phyloP scores from a whole-genome alignment of 2,797 vertebrate genomes.

The Sitta carolinensis region DNA sequence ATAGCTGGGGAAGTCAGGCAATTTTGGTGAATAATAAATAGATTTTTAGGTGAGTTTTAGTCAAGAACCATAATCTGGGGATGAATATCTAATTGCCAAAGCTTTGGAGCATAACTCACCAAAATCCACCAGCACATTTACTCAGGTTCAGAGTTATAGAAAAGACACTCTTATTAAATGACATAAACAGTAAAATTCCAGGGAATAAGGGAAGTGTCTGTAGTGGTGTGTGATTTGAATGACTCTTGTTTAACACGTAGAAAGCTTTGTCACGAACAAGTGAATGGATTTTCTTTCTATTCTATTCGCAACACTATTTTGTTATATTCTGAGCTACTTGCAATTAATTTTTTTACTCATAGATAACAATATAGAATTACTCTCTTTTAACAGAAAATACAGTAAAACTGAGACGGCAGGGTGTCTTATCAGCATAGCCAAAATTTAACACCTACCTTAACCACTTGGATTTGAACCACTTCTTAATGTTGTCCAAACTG shows the following conservation, averaged over 20 bases:
- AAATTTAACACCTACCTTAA: constrained; percentile 81
- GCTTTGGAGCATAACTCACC: background rate
- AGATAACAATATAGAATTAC: background rate
- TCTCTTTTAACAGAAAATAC: background rate
- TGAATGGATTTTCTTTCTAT: background rate
- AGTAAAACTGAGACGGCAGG: background rate
- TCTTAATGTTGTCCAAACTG: constrained; percentile 85
- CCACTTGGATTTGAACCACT: constrained; percentile 93
- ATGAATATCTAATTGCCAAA: background rate
- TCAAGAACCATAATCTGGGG: background rate
- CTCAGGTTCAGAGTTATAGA: background rate
- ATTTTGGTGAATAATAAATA: background rate
- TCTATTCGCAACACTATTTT: background rate
- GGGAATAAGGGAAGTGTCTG: background rate
- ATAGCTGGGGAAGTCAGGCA: background rate
- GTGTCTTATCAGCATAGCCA: background rate
- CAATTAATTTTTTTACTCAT: background rate
- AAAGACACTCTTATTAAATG: background rate
- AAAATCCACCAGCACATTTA: background rate
- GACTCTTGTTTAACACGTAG: background rate
- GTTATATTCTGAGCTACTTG: background rate
- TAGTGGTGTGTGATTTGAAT: background rate
- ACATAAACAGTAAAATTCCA: background rate
- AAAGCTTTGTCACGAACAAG: background rate
- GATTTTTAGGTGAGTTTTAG: background rate